These are phyloP conservation scores for Megalopta genalis DNA, from an alignment of 1,140 invertebrate species.

Conservation along the genomic window DNA sequence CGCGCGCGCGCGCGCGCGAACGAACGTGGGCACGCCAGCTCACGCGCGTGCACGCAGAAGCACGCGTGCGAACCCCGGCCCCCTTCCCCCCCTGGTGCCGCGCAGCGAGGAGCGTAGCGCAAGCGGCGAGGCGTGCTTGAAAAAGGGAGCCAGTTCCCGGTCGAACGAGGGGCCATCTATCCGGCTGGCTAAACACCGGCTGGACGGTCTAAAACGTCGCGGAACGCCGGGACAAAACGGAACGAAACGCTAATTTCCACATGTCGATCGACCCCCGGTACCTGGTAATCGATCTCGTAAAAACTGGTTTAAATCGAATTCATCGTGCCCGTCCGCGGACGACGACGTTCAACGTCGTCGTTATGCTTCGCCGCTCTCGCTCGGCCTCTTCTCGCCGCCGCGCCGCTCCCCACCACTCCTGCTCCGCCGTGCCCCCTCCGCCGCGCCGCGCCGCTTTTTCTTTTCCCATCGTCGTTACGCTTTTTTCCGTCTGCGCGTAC, in stretches of 20 bases:
- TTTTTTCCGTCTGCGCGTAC: slow-evolving; percentile 45
- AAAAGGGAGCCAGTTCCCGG: slow-evolving; percentile 1
- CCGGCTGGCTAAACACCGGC: neutral
- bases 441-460: slow-evolving; percentile 14
- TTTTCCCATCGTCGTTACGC: slow-evolving; percentile 24
- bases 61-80: neutral
- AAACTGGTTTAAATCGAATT: slow-evolving; percentile 51
- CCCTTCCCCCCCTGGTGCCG: too few relatives aligned
- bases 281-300: slow-evolving; percentile 40
- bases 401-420: slow-evolving; percentile 33
- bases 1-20: too few relatives aligned
- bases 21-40: neutral
- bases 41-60: slow-evolving; percentile 4
- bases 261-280: slow-evolving; percentile 20
- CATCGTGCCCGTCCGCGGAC: slow-evolving; percentile 8
- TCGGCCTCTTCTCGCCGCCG: neutral
- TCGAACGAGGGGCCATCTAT: neutral
- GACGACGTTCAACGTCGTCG: neutral
- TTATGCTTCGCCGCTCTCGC: neutral
- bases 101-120: too few relatives aligned
- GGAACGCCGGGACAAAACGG: slow-evolving; percentile 15
- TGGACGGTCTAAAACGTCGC: slow-evolving; percentile 5
- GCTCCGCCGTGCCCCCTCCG: slow-evolving; percentile 13
- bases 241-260: slow-evolving; percentile 37
- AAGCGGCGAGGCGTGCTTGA: neutral